Evolutionary conservation across 1,140 invertebrate genomes (phyloP).

Genomic region (Liolophura sinensis): DNA sequence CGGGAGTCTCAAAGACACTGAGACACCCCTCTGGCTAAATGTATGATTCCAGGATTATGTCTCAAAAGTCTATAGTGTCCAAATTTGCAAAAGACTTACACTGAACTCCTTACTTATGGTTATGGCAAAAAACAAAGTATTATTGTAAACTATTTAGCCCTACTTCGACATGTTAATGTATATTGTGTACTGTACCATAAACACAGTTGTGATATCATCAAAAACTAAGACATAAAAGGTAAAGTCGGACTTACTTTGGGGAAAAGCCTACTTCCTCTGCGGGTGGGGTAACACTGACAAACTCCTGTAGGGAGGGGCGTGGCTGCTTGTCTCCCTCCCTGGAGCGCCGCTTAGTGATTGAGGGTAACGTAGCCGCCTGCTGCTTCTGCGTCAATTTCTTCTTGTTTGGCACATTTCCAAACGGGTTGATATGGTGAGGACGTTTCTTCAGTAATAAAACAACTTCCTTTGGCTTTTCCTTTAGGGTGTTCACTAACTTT

Average conservation of each 20-base stretch:
- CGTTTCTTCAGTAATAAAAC: conserved; percentile 82
- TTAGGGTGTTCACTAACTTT: conserved; percentile 76
- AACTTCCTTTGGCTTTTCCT: conserved; percentile 79
- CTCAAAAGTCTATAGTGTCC: too few species aligned
- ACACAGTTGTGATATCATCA: too few species aligned
- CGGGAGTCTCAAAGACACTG: too few species aligned
- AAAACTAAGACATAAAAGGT: too few species aligned
- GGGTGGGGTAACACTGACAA: conserved; percentile 29
- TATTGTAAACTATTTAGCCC: too few species aligned
- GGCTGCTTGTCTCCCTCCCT: conserved; percentile 43
- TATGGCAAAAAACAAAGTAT: too few species aligned
- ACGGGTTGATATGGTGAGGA: conserved; percentile 80
- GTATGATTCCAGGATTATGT: too few species aligned
- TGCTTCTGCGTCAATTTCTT: conserved; percentile 27
- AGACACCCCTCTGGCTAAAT: too few species aligned
- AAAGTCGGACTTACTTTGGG: conserved; percentile 24
- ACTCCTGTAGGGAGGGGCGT: conserved; percentile 45
- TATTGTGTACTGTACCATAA: too few species aligned
- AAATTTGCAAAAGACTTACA: too few species aligned
- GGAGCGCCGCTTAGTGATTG: conserved; percentile 43
- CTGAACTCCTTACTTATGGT: too few species aligned
- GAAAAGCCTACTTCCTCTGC: conserved; percentile 28
- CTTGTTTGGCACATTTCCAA: conserved; percentile 69
- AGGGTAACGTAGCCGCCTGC: conserved; percentile 45
- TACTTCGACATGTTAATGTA: too few species aligned